These are phyloP conservation scores for Eueides isabella DNA, from an alignment of 1,140 invertebrate genomes.

Conservation along the genomic window DNA sequence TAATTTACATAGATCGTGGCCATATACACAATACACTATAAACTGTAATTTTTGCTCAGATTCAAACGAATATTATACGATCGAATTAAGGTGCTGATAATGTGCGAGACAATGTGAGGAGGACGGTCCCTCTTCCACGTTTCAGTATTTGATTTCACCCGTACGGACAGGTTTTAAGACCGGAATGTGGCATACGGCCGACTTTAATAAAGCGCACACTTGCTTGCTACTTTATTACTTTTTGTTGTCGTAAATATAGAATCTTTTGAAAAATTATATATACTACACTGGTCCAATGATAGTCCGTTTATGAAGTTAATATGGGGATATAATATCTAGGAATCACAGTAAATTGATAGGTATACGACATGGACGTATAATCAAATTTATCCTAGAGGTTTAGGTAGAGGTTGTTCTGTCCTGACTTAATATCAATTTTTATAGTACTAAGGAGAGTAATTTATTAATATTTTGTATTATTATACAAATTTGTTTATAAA, in stretches of 20 bases:
- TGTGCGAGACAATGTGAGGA: conserved; percentile 55
- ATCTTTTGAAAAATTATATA: conserved; percentile 58
- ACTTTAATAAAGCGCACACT: conserved; percentile 78
- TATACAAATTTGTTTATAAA: no score
- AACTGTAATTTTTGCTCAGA: conserved; percentile 60
- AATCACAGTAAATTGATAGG: neutral
- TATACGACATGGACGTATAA: neutral
- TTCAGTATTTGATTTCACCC: conserved; percentile 67
- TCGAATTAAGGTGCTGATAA: conserved; percentile 63
- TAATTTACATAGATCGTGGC: conserved; percentile 68
- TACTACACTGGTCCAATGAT: neutral
- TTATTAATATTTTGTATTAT: no score
- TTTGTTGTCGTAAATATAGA: conserved; percentile 77
- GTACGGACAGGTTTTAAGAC: conserved; percentile 68
- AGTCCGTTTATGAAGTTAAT: neutral
- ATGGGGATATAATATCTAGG: neutral
- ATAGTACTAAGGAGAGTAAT: no score
- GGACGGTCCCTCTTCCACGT: conserved; percentile 56
- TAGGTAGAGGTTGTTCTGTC: neutral
- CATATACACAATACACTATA: conserved; percentile 47
- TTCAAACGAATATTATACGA: conserved; percentile 70
- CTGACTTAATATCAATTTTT: neutral
- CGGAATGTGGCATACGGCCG: conserved; percentile 67
- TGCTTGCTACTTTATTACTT: conserved; percentile 74
- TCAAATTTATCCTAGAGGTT: neutral